Evolutionary conservation across 1,140 invertebrate genomes (phyloP).

Genomic region (Delia radicum): DNA sequence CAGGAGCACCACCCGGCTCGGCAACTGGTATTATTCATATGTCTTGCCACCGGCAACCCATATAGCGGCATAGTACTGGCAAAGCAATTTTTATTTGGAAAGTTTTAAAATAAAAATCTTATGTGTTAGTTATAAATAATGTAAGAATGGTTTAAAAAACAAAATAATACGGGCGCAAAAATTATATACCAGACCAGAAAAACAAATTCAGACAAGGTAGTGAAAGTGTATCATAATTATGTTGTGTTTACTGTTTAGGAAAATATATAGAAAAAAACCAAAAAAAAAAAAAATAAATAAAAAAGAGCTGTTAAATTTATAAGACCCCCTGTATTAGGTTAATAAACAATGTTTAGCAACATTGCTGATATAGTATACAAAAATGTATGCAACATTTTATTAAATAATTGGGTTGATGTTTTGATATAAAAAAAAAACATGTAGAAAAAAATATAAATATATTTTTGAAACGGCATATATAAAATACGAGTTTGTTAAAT

Average conservation of each 20-base stretch:
- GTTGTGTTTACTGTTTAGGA: slow-evolving; percentile 17
- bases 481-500: slow-evolving; percentile 9
- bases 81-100: slow-evolving; percentile 16
- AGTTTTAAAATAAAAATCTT: not conserved
- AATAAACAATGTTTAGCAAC: not conserved
- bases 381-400: not conserved
- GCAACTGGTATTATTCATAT: slow-evolving; percentile 49
- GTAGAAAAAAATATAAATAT: not conserved
- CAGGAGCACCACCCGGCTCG: slow-evolving; percentile 30
- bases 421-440: too few relatives aligned
- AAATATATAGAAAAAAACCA: not conserved
- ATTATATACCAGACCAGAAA: slow-evolving; percentile 7
- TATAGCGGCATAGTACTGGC: slow-evolving; percentile 43
- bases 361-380: not conserved
- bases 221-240: not conserved
- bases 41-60: slow-evolving; percentile 48
- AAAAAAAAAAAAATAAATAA: not conserved
- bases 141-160: not conserved
- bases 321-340: not conserved
- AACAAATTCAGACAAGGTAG: not conserved
- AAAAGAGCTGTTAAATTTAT: slow-evolving; percentile 2
- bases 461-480: not conserved
- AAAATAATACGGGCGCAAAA: slow-evolving; percentile 16
- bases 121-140: too few relatives aligned
- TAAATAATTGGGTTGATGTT: slow-evolving; percentile 1